A percentile compares a stretch with the other conserved stretches of the same genome.
phyloP scores from a whole-genome alignment of 53 echinoderm and acorn worm species.

The Mesocentrotus franciscanus region DNA sequence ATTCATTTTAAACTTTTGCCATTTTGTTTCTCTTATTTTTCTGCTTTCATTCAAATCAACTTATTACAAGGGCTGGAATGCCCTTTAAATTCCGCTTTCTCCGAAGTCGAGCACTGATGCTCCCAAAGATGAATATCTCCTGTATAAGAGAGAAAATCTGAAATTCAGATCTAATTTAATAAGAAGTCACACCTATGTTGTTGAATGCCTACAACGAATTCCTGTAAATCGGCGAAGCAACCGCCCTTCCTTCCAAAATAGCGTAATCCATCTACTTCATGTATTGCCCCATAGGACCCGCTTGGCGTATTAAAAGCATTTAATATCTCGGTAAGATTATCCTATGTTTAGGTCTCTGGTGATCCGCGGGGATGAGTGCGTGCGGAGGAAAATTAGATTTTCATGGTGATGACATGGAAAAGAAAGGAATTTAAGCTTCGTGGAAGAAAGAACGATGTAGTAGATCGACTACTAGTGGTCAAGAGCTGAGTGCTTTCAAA shows the following conservation, averaged over 20 bases:
- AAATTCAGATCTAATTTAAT: not conserved
- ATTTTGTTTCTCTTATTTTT: too few species aligned
- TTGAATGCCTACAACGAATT: not conserved
- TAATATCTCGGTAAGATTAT: conserved; percentile 45
- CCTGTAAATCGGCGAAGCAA: not conserved
- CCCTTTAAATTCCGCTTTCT: too few species aligned
- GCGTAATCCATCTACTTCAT: conserved; percentile 35
- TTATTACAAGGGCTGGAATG: too few species aligned
- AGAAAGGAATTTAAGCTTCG: not conserved
- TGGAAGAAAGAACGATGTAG: not conserved
- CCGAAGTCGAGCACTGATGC: not conserved
- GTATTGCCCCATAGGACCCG: conserved; percentile 1
- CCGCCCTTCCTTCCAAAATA: not conserved
- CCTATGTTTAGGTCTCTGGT: not conserved
- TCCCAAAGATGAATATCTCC: not conserved
- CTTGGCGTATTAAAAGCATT: conserved; percentile 6
- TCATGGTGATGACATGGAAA: not conserved
- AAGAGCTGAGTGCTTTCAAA: not conserved
- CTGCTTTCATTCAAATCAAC: too few species aligned
- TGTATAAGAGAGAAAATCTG: not conserved
- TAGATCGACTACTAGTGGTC: not conserved
- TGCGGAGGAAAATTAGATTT: not conserved
- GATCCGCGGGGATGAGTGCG: too few species aligned
- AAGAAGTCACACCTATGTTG: not conserved
- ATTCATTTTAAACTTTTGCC: too few species aligned